A percentile compares a stretch with the other conserved stretches of the same genome.
These are phyloP conservation scores for Ecdyonurus torrentis DNA, from an alignment of 2,888 invertebrate genomes.

Conservation along the genomic window DNA sequence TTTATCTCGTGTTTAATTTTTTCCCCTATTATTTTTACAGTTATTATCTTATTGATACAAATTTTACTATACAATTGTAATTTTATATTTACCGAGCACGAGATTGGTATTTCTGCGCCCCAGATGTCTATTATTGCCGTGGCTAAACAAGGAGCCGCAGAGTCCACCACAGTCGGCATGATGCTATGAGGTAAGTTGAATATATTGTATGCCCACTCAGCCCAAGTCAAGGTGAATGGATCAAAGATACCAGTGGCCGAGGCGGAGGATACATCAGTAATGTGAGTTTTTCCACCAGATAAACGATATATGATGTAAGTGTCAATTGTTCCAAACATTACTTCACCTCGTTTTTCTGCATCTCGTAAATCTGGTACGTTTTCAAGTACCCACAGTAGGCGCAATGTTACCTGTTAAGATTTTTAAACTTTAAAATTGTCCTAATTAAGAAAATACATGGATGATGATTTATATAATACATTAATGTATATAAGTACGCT, in stretches of 20 bases:
- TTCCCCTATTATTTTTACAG: too few relatives aligned
- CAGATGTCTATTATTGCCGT: conserved; percentile 44
- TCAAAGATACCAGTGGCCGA: conserved; percentile 88
- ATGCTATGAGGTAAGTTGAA: conserved; percentile 57
- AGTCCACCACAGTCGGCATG: conserved; percentile 66
- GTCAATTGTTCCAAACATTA: conserved; percentile 76
- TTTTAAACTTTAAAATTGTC: not conserved
- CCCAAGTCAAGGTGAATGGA: conserved; percentile 80
- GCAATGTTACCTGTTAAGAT: conserved; percentile 47
- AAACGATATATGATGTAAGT: conserved; percentile 85
- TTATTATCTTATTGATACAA: too few relatives aligned
- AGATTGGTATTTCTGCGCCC: conserved; percentile 61
- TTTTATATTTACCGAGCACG: conserved; percentile 44
- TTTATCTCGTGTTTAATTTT: conserved; percentile 29
- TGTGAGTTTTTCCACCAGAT: conserved; percentile 41
- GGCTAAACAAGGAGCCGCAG: conserved; percentile 57
- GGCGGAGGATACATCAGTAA: conserved; percentile 81
- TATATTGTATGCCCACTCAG: conserved; percentile 46
- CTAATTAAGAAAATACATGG: too few relatives aligned
- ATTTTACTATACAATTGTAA: too few relatives aligned
- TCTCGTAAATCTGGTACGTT: conserved; percentile 49
- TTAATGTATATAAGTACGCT: not conserved
- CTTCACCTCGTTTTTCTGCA: conserved; percentile 41
- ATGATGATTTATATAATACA: too few relatives aligned
- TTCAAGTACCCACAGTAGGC: conserved; percentile 62